Conservation (phyloP, 2,888 invertebrate genomes). For the Ectemnius cavifrons region DNA sequence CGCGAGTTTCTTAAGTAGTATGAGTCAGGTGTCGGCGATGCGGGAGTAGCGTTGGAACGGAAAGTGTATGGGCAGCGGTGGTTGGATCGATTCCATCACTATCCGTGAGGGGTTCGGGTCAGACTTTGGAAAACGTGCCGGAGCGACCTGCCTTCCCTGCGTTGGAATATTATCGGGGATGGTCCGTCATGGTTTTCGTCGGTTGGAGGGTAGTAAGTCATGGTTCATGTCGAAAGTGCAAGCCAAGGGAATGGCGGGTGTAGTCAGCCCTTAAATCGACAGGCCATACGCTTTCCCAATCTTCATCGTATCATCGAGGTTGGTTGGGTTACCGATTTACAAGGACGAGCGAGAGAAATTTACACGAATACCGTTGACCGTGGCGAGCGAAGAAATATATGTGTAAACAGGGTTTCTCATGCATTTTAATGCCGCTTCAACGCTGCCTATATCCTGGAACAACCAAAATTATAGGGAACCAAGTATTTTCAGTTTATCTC, state of each 20-base stretch:
- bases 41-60: too few species aligned
- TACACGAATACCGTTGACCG: not conserved
- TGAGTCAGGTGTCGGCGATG: too few species aligned
- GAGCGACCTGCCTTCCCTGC: conserved; percentile 29
- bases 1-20: too few species aligned
- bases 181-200: conserved; percentile 36
- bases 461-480: not conserved
- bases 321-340: not conserved
- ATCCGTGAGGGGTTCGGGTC: conserved; percentile 20
- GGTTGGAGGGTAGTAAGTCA: conserved; percentile 41
- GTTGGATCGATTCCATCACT: conserved; percentile 29
- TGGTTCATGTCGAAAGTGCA: conserved; percentile 51
- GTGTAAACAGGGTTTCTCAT: not conserved
- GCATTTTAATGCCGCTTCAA: not conserved
- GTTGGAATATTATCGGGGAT: conserved; percentile 26
- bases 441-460: not conserved
- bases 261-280: conserved; percentile 14
- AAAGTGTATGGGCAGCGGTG: too few species aligned
- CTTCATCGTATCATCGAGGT: conserved; percentile 2
- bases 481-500: not conserved
- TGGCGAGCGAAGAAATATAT: not conserved
- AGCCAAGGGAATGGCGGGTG: not conserved
- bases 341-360: not conserved
- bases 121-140: conserved; percentile 11
- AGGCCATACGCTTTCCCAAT: conserved; percentile 19